Evolutionary conservation across 2,797 vertebrate species (phyloP), one percentile per base, ranked within the genome.

Genomic region (Aulostomus chinensis): DNA sequence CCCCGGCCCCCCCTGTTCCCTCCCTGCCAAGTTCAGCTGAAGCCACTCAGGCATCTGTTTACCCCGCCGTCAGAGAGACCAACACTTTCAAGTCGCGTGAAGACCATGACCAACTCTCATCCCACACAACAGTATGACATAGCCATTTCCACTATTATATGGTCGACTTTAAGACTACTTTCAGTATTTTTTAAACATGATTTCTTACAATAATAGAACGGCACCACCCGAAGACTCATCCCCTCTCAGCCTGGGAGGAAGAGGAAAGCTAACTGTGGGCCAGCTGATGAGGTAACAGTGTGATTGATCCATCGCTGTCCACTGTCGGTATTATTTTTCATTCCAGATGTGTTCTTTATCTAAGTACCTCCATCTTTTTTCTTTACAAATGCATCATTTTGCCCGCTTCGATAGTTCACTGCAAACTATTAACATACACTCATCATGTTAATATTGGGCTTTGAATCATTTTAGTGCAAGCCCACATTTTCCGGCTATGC

Each of bases 161-260:
- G n/a, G n/a, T n/a, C n/a, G n/a, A n/a, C n/a, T n/a, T n/a, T n/a
- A n/a, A n/a, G n/a, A n/a, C n/a, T n/a, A n/a, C n/a, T n/a, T n/a
- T n/a, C n/a, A n/a, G n/a, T n/a, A n/a, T n/a, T n/a, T n/a, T n/a
- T n/a, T n/a, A n/a, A n/a, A n/a, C n/a, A n/a, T n/a, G n/a, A n/a
- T n/a, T n/a, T n/a, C n/a, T n/a, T n/a, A n/a, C n/a, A n/a, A n/a
- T n/a, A n/a, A n/a, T n/a, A 96, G 91, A 97, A 97, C 58, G 95
- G 95, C 36, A 94, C 93, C 0, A 87, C 93, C 1, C 89, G 95
- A 2, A 88, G 94, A 45, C 87, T 93, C 15, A 84, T 94, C 67
- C 90, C 94, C 0, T 71, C 93, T 29, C 93, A 93, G 74, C 91
- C 94, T 0, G 94, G 94, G 9, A 88, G 95, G 75, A 97, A 96